Base-by-base conservation (phyloP, 92 coral and sea anemone genomes). In the Phenganax marumi region DNA sequence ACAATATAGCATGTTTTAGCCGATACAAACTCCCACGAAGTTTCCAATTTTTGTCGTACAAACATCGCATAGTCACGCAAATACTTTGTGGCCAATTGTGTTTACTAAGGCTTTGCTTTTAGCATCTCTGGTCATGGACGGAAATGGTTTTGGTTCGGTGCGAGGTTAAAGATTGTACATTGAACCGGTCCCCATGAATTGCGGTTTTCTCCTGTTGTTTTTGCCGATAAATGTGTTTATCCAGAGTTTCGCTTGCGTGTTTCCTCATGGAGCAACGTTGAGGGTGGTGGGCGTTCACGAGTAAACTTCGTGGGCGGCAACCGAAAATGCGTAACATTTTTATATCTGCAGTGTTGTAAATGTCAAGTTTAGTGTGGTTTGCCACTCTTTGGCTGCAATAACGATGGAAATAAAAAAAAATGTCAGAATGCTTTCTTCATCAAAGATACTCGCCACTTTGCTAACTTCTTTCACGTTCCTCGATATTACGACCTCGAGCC, bases 201-300 rank as follows among this genome's bases (percentile, higher is more conserved):
- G 72, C 72, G 72, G 72, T 66, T 66, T 66, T 25, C 48, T 49
- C 72, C 17, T 33, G 48, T 66, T 66, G 72, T 66, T 66, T 66
- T 66, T 66, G 72, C 72, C 72, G 24, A 66, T 66, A 33, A 47
- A 66, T 66, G 49, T 66, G 48, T 66, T 66, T 66, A 23, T 25
- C 72, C 17, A 24, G 72, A 66, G 9, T 21, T 21, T 24, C n/a
- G n/a, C 17, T 6, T 7, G 72, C 72, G 49, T 66, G 72, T 66
- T 14, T 58, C 21, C 65, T 18, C 21, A 19, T 12, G 5, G 65
- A 58, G 65, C 16, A 6, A 5, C 26, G 72, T 25, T 43, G 43
- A 62, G 25, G 7, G 10, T 19, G 13, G 68, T 3, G 43, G 33
- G 6, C 3, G 33, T 7, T 6, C 60, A 18, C 16, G 63, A 21